A percentile compares a stretch with the other conserved stretches of the same genome.
phyloP scores from a whole-genome alignment of 2,888 invertebrate genomes.

The Morinoia aosen region DNA sequence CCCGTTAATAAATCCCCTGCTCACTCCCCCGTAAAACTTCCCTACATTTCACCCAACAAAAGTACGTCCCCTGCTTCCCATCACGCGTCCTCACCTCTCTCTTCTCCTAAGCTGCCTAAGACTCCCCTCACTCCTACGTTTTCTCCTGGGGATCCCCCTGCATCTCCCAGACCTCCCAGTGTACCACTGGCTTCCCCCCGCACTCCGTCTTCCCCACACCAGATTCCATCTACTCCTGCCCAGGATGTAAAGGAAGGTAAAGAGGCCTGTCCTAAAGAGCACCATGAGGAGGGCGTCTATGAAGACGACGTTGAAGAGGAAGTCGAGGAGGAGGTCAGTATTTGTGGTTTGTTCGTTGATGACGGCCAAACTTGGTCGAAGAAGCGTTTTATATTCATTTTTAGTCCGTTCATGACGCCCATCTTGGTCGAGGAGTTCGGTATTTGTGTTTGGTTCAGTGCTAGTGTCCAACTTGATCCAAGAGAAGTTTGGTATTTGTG shows the following conservation, averaged over 20 bases:
- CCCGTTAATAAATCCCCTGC: slow-evolving; percentile 9
- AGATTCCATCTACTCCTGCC: slow-evolving; percentile 5
- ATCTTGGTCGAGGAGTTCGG: no score
- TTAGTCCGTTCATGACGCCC: no score
- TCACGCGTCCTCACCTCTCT: slow-evolving; percentile 41
- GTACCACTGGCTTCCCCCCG: slow-evolving; percentile 55
- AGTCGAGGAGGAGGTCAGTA: slow-evolving; percentile 57
- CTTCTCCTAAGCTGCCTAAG: slow-evolving; percentile 14
- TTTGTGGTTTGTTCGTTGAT: not conserved
- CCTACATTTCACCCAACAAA: slow-evolving; percentile 54
- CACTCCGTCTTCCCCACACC: slow-evolving; percentile 38
- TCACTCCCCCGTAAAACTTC: slow-evolving; percentile 49
- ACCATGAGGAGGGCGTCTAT: slow-evolving; percentile 59
- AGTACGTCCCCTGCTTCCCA: slow-evolving; percentile 51
- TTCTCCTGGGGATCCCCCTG: slow-evolving; percentile 54
- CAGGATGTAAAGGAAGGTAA: slow-evolving; percentile 43
- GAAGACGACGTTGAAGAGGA: slow-evolving; percentile 56
- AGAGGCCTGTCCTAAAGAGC: slow-evolving; percentile 54
- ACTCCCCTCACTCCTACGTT: slow-evolving; percentile 55
- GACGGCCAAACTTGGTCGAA: no score
- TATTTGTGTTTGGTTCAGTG: no score
- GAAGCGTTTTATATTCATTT: no score
- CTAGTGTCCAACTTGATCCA: no score
- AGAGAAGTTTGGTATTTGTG: no score
- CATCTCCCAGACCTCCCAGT: slow-evolving; percentile 51